phyloP scores from a whole-genome alignment of 1,140 invertebrate species.

The Apis florea region DNA sequence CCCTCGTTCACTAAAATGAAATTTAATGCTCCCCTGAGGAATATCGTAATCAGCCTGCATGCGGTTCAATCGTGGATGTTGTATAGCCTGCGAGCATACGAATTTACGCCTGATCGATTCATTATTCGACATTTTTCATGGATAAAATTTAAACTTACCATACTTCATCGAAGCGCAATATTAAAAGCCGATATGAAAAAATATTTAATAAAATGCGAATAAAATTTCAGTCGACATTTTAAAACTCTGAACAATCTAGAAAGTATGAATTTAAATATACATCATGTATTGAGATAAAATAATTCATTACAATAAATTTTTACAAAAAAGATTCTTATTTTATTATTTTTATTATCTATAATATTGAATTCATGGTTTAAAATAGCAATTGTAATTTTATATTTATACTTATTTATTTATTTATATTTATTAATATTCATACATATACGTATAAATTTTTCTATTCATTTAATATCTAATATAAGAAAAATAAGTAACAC shows the following conservation, averaged over 20 bases:
- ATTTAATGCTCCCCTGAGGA: conserved; percentile 38
- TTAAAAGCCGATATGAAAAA: not conserved
- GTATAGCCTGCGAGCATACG: not conserved
- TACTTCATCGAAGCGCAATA: not conserved
- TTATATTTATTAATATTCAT: too few species aligned
- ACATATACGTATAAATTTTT: not conserved
- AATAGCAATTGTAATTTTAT: not conserved
- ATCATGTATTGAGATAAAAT: too few species aligned
- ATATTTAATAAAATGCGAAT: not conserved
- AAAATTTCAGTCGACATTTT: not conserved
- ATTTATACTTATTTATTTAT: too few species aligned
- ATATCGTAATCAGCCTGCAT: conserved; percentile 36
- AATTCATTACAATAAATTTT: too few species aligned
- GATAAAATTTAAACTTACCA: not conserved
- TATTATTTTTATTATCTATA: too few species aligned
- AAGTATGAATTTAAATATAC: too few species aligned
- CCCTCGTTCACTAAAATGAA: conserved; percentile 2
- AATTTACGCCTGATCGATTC: conserved; percentile 20
- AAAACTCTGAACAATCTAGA: not conserved
- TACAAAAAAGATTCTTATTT: too few species aligned
- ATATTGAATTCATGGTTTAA: not conserved
- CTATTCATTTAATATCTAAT: not conserved
- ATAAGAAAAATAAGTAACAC: not conserved
- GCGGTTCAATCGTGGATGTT: conserved; percentile 23
- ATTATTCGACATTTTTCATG: conserved; percentile 20